Conservation (phyloP, 2,113 vertebrate genomes). For the Heterochromis multidens region DNA sequence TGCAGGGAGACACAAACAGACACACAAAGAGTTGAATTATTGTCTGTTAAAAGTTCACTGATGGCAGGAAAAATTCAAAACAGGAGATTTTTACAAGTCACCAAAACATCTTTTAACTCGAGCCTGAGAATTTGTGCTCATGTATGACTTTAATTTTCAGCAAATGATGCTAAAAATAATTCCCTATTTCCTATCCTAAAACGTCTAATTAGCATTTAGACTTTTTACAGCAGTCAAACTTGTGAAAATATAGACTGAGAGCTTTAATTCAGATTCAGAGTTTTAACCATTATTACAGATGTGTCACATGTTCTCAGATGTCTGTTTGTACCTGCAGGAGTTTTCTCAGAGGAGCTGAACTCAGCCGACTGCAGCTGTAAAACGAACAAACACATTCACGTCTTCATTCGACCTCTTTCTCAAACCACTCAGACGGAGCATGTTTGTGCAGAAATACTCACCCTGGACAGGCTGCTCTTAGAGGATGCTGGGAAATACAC, state of each 20-base stretch:
- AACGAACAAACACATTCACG: constrained; percentile 1
- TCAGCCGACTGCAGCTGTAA: constrained; percentile 87
- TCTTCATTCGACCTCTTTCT: background rate
- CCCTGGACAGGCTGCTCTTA: constrained; percentile 80
- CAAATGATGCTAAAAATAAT: background rate
- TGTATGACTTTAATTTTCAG: background rate
- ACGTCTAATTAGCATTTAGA: background rate
- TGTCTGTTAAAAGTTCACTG: background rate
- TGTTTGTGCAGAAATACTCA: constrained; percentile 53
- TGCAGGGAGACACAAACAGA: constrained; percentile 21
- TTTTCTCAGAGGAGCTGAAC: constrained; percentile 76
- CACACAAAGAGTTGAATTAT: fast-evolving
- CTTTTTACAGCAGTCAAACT: background rate
- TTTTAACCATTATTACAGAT: fast-evolving
- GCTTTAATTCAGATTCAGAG: background rate
- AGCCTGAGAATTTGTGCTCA: background rate
- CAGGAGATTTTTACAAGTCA: no score
- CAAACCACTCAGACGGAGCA: background rate
- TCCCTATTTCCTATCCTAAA: background rate
- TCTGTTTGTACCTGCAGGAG: constrained; percentile 18
- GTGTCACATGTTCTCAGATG: background rate
- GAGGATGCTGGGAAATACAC: constrained; percentile 78
- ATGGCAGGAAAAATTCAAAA: background rate
- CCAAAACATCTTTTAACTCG: background rate
- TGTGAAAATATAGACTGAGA: background rate